Evolutionary conservation across 2,888 invertebrate species (phyloP).

Genomic region (Idaea straminata): DNA sequence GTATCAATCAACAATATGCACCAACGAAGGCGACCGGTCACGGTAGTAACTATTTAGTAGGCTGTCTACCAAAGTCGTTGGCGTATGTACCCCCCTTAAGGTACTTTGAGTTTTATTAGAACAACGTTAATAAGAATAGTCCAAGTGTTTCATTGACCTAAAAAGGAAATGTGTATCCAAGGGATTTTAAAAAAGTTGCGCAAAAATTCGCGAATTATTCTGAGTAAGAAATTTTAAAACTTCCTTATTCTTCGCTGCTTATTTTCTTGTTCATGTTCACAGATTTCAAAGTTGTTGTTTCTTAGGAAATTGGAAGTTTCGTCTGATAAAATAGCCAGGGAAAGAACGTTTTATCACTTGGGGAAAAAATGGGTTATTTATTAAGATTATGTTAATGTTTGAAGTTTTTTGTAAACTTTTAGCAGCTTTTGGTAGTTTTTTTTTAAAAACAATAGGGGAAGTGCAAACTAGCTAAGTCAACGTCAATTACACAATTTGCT

Average conservation of each 20-base stretch:
- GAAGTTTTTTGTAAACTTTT: not conserved
- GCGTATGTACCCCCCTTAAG: too few relatives aligned
- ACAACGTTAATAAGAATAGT: not conserved
- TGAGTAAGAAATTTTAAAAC: not conserved
- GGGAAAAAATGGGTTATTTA: not conserved
- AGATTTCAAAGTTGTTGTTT: not conserved
- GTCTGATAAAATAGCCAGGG: not conserved
- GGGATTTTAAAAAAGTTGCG: not conserved
- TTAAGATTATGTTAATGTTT: not conserved
- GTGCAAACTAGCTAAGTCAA: constrained; percentile 16
- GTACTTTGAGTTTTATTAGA: not conserved
- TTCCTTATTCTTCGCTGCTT: not conserved
- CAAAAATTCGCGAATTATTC: not conserved
- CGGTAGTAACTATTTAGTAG: too few relatives aligned
- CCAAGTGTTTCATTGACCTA: not conserved
- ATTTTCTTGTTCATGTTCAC: not conserved
- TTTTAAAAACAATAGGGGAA: constrained; percentile 1
- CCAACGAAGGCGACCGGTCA: too few relatives aligned
- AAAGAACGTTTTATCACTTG: not conserved
- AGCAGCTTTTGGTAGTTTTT: not conserved
- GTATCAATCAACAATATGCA: too few relatives aligned
- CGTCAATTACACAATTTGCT: constrained; percentile 26
- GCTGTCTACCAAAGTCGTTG: too few relatives aligned
- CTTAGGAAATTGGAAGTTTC: not conserved
- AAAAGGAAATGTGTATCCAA: not conserved